A percentile compares a stretch with the other conserved stretches of the same genome.
phyloP scores from a whole-genome alignment of 2,888 invertebrate genomes.

The Conistra vaccinii region DNA sequence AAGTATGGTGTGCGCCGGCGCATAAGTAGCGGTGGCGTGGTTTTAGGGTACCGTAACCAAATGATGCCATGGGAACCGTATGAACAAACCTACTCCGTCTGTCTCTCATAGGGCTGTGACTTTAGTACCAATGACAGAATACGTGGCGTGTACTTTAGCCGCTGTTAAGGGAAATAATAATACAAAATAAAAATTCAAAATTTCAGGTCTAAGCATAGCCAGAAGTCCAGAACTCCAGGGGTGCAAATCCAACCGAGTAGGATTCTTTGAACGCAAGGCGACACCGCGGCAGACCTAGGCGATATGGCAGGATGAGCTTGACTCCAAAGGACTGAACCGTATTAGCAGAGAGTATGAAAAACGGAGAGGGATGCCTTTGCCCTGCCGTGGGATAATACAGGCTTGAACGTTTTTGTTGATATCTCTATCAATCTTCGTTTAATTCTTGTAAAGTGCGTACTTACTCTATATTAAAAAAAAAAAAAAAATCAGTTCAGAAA shows the following conservation, averaged over 20 bases:
- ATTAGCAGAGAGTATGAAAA: too few relatives aligned
- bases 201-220: not conserved
- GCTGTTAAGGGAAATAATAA: not conserved
- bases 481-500: too few relatives aligned
- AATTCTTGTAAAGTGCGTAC: too few relatives aligned
- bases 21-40: constrained; percentile 46
- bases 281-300: not conserved
- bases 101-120: not conserved
- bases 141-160: not conserved
- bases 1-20: constrained; percentile 49
- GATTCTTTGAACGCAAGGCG: not conserved
- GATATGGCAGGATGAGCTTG: not conserved
- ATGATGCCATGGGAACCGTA: too few relatives aligned
- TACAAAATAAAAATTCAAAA: not conserved
- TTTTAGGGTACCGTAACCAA: constrained; percentile 12
- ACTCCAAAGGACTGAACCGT: too few relatives aligned
- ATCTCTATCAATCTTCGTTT: too few relatives aligned
- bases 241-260: not conserved
- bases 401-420: too few relatives aligned
- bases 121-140: not conserved
- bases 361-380: too few relatives aligned
- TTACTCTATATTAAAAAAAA: too few relatives aligned
- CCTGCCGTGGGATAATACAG: too few relatives aligned
- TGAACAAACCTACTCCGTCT: not conserved
- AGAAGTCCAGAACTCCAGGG: too few relatives aligned